Conservation (phyloP, 1,140 invertebrate genomes). For the Cyclargus thomasi region DNA sequence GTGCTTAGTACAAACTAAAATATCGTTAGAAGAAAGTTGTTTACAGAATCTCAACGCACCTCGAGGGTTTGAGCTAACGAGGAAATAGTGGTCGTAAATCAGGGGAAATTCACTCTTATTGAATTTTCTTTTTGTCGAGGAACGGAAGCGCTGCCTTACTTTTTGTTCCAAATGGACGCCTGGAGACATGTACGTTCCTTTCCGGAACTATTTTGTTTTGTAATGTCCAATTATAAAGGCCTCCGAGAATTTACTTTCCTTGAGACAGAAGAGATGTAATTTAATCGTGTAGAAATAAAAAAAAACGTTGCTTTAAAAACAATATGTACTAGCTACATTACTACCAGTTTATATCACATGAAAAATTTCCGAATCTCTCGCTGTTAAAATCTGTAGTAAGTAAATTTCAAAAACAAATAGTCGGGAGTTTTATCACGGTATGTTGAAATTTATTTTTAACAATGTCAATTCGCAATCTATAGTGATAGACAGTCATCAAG, state of each 20-base stretch:
- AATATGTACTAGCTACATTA: no score
- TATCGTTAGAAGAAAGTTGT: conserved; percentile 28
- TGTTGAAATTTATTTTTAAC: no score
- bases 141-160: conserved; percentile 48
- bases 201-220: conserved; percentile 10
- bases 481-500: no score
- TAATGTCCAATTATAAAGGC: background rate
- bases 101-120: conserved; percentile 69
- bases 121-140: conserved; percentile 62
- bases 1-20: conserved; percentile 15
- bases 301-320: no score
- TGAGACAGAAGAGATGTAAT: background rate
- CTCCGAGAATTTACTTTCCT: background rate
- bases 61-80: conserved; percentile 58
- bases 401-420: no score
- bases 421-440: no score
- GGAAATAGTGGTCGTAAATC: conserved; percentile 71
- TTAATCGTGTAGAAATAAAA: background rate
- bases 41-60: conserved; percentile 52
- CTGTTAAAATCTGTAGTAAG: no score
- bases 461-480: no score
- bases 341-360: no score
- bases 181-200: conserved; percentile 41
- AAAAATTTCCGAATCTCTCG: no score
- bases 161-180: conserved; percentile 55